Evolutionary conservation across 2,113 vertebrate genomes (phyloP).

Genomic region (Natator depressus): DNA sequence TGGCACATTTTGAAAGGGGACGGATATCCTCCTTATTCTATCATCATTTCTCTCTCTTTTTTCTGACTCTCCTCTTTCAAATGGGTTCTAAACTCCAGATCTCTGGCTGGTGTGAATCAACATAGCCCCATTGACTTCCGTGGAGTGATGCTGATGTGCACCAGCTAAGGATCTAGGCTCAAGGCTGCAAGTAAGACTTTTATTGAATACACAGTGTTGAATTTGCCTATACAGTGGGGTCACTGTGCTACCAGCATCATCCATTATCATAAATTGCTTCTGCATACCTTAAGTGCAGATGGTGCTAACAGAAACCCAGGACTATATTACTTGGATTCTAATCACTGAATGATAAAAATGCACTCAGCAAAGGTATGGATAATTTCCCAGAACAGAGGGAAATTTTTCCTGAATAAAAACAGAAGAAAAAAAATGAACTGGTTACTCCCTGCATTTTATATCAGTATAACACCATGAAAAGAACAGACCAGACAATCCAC

Average conservation of each 20-base stretch:
- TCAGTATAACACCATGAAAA: not conserved
- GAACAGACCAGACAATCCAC: not conserved
- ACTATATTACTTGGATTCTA: not conserved
- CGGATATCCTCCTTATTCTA: not conserved
- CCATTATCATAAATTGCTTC: accelerated
- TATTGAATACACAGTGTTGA: not conserved
- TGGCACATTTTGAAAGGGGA: not conserved
- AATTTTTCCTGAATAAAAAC: not conserved
- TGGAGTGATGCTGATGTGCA: no score
- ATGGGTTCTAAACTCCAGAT: not conserved
- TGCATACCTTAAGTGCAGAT: accelerated
- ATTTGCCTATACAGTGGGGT: not conserved
- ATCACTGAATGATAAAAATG: not conserved
- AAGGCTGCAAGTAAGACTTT: not conserved
- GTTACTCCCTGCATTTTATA: not conserved
- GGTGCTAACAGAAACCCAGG: not conserved
- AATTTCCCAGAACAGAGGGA: not conserved
- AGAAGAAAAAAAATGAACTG: not conserved
- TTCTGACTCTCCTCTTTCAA: not conserved
- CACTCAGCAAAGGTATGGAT: not conserved
- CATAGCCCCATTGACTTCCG: not conserved
- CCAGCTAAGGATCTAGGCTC: not conserved
- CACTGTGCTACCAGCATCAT: not conserved
- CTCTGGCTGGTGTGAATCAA: not conserved
- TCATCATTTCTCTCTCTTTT: not conserved